Percentiles rank a stretch among this genome's conserved stretches.
phyloP scores from a whole-genome alignment of 2,113 vertebrate species.

The Xyliphius kryptos region DNA sequence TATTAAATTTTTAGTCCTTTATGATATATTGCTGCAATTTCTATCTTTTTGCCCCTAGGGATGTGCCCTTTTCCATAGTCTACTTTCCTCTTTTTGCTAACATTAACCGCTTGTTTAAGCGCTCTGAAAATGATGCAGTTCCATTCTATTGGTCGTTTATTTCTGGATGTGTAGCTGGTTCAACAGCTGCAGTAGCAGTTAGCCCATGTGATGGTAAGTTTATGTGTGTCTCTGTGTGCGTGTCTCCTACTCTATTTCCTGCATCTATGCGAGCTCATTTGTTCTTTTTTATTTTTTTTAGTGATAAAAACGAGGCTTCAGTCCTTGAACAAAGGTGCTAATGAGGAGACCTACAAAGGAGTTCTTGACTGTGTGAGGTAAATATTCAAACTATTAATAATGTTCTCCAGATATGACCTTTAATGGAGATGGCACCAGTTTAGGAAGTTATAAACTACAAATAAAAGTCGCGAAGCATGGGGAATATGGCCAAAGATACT shows the following conservation, averaged over 20 bases:
- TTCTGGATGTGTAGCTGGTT: conserved; percentile 67
- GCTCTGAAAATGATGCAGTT: conserved; percentile 42
- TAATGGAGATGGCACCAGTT: too few relatives aligned
- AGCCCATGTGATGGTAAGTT: conserved; percentile 76
- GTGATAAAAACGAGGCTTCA: conserved; percentile 76
- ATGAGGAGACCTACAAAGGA: conserved; percentile 68
- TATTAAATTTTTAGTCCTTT: too few relatives aligned
- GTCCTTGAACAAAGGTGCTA: conserved; percentile 66
- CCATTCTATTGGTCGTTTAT: conserved; percentile 74
- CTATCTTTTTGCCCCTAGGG: conserved; percentile 47
- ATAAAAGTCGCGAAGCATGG: too few relatives aligned
- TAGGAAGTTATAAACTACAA: too few relatives aligned
- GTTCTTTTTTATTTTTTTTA: conserved; percentile 33
- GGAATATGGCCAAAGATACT: too few relatives aligned
- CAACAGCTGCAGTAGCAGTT: conserved; percentile 63
- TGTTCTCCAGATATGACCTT: too few relatives aligned
- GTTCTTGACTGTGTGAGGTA: conserved; percentile 67
- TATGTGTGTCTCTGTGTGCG: too few relatives aligned
- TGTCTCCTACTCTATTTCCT: too few relatives aligned
- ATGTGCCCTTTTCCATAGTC: conserved; percentile 73
- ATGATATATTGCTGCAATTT: background rate
- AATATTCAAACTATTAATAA: too few relatives aligned
- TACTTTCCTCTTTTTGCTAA: conserved; percentile 78
- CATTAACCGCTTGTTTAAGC: conserved; percentile 64
- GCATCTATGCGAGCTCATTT: background rate